Evolutionary conservation across 2,888 invertebrate genomes (phyloP), one percentile per base, ranked within the genome.

Genomic region (Beris morrisii): DNA sequence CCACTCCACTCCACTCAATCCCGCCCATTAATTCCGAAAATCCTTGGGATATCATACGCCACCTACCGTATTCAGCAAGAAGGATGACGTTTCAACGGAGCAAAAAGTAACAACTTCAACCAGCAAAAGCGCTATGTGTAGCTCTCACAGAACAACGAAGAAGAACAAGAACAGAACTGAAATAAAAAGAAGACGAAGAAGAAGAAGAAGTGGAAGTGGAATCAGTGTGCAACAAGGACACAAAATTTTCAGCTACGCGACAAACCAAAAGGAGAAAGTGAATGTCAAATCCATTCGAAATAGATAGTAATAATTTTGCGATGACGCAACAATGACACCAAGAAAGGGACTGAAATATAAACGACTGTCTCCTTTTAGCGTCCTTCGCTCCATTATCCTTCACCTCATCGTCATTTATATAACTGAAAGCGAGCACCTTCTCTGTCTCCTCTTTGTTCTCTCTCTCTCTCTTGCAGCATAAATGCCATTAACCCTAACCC

Each of bases 401-500:
- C 31, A 31, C 53, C 31, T 30, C 11, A 5, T 53, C 4, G 30
- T 31, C 31, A 31, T n/a, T 30, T 30, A 11, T 38, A 38, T 9
- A 38, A 9, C 5, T 38, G 38, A 9, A 9, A 38, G 38, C 38
- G 38, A 9, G 9, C 7, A 38, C 38, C 7, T 9, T 7, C 38
- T 9, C 38, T 38, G 7, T 38, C 38, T 38, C 9, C 38, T 22
- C 22, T 22, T 22, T 22, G 22, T 22, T 7, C 38, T 9, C 38
- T 38, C 38, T 38, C 38, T 3, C 9, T 38, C 38, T 38, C 38
- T 38, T 38, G 38, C 22, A 28, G 13, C 6, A 31, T 12, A 53
- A 53, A 31, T 53, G 53, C 53, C 53, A 53, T 53, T 53, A 53
- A 53, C 53, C 53, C 53, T 31, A 53, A 30, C 28, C 53, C 52